These are phyloP conservation scores for Lasioglossum albipes DNA, from an alignment of 1,140 invertebrate genomes.

Conservation along the genomic window DNA sequence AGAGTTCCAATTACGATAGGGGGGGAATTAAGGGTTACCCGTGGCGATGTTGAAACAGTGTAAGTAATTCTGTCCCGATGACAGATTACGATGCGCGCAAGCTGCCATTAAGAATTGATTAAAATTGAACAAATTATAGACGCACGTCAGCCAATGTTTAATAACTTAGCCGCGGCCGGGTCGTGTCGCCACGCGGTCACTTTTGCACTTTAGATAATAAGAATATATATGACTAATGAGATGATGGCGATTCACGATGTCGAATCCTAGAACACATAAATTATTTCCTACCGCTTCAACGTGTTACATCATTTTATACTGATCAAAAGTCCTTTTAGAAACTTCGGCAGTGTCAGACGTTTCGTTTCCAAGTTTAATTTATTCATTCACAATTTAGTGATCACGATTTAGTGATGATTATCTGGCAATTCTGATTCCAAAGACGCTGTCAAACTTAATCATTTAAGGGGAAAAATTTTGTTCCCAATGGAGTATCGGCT, in stretches of 20 bases:
- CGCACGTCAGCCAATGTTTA: background rate
- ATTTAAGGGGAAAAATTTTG: too few species aligned
- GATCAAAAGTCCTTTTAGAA: too few species aligned
- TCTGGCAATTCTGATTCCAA: too few species aligned
- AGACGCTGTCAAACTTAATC: too few species aligned
- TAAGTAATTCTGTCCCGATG: conserved; percentile 32
- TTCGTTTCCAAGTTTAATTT: too few species aligned
- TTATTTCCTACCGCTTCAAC: background rate
- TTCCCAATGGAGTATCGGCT: too few species aligned
- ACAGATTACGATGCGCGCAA: conserved; percentile 27
- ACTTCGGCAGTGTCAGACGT: too few species aligned
- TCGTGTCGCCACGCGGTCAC: background rate
- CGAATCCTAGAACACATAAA: background rate
- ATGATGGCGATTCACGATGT: background rate
- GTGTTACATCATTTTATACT: too few species aligned
- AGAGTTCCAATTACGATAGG: conserved; percentile 20
- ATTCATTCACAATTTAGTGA: too few species aligned
- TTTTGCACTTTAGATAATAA: conserved; percentile 1
- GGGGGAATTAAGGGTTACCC: background rate
- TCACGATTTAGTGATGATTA: too few species aligned
- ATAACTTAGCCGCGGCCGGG: background rate
- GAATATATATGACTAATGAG: background rate
- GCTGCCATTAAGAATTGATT: conserved; percentile 37
- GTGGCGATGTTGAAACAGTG: conserved; percentile 3
- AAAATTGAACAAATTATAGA: conserved; percentile 36